A percentile compares a stretch with the other conserved stretches of the same genome.
Evolutionary conservation across 2,888 invertebrate genomes (phyloP).

Genomic region (Caenorhabditis zanzibari): DNA sequence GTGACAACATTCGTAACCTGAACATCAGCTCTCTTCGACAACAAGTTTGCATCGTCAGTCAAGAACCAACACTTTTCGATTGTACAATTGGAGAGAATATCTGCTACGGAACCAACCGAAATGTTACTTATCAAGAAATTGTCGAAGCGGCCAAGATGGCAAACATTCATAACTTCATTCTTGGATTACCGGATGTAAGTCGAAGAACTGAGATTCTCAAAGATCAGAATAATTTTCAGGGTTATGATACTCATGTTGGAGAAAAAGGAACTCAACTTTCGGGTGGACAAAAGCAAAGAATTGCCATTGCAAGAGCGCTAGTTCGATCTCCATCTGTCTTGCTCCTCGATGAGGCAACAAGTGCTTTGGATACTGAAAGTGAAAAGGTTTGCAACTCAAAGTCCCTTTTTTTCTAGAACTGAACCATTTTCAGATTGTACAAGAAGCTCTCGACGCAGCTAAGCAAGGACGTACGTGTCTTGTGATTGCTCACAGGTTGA

Average conservation of each 20-base stretch:
- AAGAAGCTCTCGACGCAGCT: conserved; percentile 91
- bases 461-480: conserved; percentile 85
- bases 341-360: conserved; percentile 76
- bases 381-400: conserved; percentile 66
- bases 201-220: not conserved
- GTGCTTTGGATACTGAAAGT: conserved; percentile 74
- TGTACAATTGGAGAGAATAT: conserved; percentile 88
- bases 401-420: not conserved
- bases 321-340: conserved; percentile 72
- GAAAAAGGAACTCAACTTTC: conserved; percentile 84
- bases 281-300: conserved; percentile 85
- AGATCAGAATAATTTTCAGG: conserved; percentile 58
- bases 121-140: conserved; percentile 82
- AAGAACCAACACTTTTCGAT: conserved; percentile 77
- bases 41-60: conserved; percentile 84
- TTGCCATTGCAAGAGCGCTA: conserved; percentile 80
- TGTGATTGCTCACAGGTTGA: conserved; percentile 81
- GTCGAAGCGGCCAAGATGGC: conserved; percentile 84
- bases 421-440: conserved; percentile 87
- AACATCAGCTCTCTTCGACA: conserved; percentile 88
- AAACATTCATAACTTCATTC: conserved; percentile 85
- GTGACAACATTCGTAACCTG: conserved; percentile 87
- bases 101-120: conserved; percentile 88
- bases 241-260: conserved; percentile 84
- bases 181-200: conserved; percentile 83